phyloP scores from a whole-genome alignment of 1,140 invertebrate species.

The Atta cephalotes region DNA sequence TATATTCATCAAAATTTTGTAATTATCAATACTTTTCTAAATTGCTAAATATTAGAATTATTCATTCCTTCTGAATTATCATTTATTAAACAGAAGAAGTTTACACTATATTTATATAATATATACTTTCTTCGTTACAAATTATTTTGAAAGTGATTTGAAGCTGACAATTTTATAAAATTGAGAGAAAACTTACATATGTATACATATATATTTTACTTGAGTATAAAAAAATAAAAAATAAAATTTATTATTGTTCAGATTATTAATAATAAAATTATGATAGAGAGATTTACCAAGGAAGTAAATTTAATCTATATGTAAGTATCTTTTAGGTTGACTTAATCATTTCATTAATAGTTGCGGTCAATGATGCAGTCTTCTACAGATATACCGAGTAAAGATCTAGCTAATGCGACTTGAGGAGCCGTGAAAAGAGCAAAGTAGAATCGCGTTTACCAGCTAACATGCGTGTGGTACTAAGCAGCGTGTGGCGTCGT shows the following conservation, averaged over 20 bases:
- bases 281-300: not conserved
- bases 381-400: not conserved
- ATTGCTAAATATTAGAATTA: not conserved
- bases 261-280: not conserved
- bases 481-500: slow-evolving; percentile 74
- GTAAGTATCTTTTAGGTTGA: not conserved
- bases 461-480: slow-evolving; percentile 66
- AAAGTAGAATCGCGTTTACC: slow-evolving; percentile 55
- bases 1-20: not conserved
- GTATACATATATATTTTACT: no score
- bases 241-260: not conserved
- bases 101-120: not conserved
- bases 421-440: slow-evolving; percentile 27
- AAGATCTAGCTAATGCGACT: slow-evolving; percentile 27
- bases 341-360: not conserved
- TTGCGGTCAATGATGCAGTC: not conserved
- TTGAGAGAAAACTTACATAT: not conserved
- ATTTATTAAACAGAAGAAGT: not conserved
- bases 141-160: not conserved
- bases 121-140: not conserved
- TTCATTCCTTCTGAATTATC: not conserved
- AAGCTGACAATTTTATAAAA: not conserved
- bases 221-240: not conserved
- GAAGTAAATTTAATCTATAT: not conserved
- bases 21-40: slow-evolving; percentile 7